phyloP scores from a whole-genome alignment of 2,888 invertebrate genomes.

The Eustalomyia histrio region DNA sequence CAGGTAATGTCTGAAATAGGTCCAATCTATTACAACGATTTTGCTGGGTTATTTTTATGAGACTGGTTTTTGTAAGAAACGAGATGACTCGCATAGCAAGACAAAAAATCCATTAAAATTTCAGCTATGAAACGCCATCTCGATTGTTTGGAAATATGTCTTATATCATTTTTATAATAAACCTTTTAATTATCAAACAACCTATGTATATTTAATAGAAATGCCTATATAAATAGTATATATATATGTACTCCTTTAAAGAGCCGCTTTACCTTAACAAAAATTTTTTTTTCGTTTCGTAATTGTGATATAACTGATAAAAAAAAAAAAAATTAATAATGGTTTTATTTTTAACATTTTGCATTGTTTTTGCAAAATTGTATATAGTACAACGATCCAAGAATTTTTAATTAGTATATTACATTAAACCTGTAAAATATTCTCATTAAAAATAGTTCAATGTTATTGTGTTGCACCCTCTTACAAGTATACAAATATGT shows the following conservation, averaged over 20 bases:
- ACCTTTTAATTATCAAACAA: background rate
- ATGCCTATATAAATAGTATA: background rate
- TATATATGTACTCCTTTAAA: background rate
- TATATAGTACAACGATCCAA: conserved; percentile 24
- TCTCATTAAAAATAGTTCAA: conserved; percentile 59
- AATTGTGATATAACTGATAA: conserved; percentile 36
- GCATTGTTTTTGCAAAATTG: conserved; percentile 12
- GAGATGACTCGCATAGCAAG: too few relatives aligned
- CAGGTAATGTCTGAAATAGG: too few relatives aligned
- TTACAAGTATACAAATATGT: conserved; percentile 3
- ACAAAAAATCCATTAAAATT: too few relatives aligned
- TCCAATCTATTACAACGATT: too few relatives aligned
- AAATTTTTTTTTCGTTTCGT: background rate
- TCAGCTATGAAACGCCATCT: too few relatives aligned
- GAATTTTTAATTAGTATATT: conserved; percentile 59
- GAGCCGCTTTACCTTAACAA: background rate
- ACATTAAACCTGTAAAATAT: conserved; percentile 45
- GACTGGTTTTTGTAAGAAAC: too few relatives aligned
- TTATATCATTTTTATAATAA: too few relatives aligned
- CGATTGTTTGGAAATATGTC: too few relatives aligned
- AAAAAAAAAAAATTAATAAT: conserved; percentile 37
- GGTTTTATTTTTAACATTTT: conserved; percentile 25
- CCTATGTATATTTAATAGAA: too few relatives aligned
- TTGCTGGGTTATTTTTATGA: too few relatives aligned
- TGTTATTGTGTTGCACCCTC: conserved; percentile 44